Percentiles rank a stretch among this genome's conserved stretches.
Evolutionary conservation across 2,888 invertebrate genomes (phyloP).

Genomic region (Dicyrtoma fusca): DNA sequence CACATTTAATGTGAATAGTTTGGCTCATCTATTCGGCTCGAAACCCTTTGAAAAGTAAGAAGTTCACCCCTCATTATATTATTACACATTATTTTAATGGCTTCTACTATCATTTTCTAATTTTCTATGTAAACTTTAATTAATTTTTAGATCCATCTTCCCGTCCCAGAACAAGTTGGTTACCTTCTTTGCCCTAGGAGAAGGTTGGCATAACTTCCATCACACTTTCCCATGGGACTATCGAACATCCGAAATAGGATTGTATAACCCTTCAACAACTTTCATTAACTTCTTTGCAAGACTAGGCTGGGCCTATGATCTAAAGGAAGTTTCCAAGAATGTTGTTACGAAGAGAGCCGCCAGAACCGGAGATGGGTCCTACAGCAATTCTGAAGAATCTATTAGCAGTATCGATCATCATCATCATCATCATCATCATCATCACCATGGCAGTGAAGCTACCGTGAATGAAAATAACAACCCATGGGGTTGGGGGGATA

Average conservation of each 20-base stretch:
- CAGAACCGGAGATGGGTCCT: slow-evolving; percentile 73
- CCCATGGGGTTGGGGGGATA: too few relatives aligned
- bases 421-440: too few relatives aligned
- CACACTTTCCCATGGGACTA: slow-evolving; percentile 81
- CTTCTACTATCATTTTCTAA: too few relatives aligned
- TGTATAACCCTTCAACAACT: slow-evolving; percentile 66
- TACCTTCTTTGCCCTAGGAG: slow-evolving; percentile 71
- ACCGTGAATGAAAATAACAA: too few relatives aligned
- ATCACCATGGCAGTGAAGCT: too few relatives aligned
- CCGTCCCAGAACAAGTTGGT: too few relatives aligned
- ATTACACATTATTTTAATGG: too few relatives aligned
- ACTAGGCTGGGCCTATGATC: slow-evolving; percentile 69
- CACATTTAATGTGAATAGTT: background rate
- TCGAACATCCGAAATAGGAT: slow-evolving; percentile 63
- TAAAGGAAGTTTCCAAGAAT: slow-evolving; percentile 68
- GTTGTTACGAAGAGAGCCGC: slow-evolving; percentile 71
- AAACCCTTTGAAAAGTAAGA: slow-evolving; percentile 65
- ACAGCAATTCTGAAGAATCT: too few relatives aligned
- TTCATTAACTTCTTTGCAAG: slow-evolving; percentile 67
- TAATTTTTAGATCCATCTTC: too few relatives aligned
- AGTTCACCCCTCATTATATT: slow-evolving; percentile 61
- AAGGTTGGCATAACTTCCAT: slow-evolving; percentile 89
- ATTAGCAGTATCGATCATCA: too few relatives aligned
- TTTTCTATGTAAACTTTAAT: too few relatives aligned
- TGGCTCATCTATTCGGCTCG: slow-evolving; percentile 2